A percentile compares a stretch with the other conserved stretches of the same genome.
These are phyloP conservation scores for Leptonema lineaticorne DNA, from an alignment of 1,140 invertebrate genomes.

Conservation along the genomic window DNA sequence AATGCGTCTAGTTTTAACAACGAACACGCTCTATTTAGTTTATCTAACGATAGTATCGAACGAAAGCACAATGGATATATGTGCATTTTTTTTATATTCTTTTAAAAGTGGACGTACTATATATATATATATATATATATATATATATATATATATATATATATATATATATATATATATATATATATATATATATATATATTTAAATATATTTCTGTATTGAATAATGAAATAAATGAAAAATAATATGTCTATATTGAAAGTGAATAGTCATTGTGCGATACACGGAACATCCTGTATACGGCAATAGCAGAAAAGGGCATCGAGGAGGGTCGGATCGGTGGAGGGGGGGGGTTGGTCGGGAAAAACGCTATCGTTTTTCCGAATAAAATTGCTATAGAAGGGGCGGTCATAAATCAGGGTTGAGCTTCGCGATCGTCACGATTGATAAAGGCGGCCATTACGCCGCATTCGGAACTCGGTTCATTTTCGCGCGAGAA, in stretches of 20 bases:
- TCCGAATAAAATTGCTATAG: conserved; percentile 24
- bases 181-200: background rate
- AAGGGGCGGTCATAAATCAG: conserved; percentile 38
- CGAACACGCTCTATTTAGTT: too few species aligned
- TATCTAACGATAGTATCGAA: too few species aligned
- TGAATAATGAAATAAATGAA: background rate
- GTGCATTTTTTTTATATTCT: background rate
- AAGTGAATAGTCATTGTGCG: background rate
- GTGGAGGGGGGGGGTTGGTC: background rate
- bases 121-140: background rate
- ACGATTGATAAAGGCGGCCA: conserved; percentile 39
- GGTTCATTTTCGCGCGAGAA: conserved; percentile 25
- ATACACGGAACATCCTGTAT: background rate
- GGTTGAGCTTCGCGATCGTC: conserved; percentile 30
- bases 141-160: background rate
- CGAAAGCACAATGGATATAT: background rate
- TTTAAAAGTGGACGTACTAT: background rate
- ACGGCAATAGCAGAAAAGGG: background rate
- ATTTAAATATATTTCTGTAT: background rate
- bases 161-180: background rate
- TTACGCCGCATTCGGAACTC: conserved; percentile 23
- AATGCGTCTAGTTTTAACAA: too few species aligned
- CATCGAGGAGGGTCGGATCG: too few species aligned
- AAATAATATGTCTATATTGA: background rate
- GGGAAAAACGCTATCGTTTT: conserved; percentile 7